Base-by-base conservation (phyloP, 1,140 invertebrate genomes). In the Pogonognathellus flavescens region DNA sequence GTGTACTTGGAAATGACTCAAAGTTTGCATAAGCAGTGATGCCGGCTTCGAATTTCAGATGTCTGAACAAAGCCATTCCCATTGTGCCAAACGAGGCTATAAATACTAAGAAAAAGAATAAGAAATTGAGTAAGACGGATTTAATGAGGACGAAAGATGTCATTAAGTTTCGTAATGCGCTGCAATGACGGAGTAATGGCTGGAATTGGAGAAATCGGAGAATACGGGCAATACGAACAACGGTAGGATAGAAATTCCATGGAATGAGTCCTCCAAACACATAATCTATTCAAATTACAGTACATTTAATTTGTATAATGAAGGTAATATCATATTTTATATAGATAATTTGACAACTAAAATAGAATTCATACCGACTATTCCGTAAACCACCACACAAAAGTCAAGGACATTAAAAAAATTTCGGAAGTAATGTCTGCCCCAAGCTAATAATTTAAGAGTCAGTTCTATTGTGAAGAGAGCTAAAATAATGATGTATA, bases 361-460 rank as follows among this genome's bases (percentile, higher is more conserved):
- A 4, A 66, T 4, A 31, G 14, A 66, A 25, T 25, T 2, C 2
- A 31, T 66, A 84, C 83, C 83, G 9, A 80, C 10, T 84, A 84
- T 76, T 80, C 83, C 83, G 22, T 72, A 60, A 31, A 85, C 16
- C 20, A 85, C 80, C 0, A 85, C 49, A 53, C 53, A 14, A 10
- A 85, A 18, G 22, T 85, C 84, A 13, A 85, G 5, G 18, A 60
- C 49, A 18, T 85, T 85, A 76, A 31, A 82, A 11, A 53, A 53
- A 80, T 66, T 85, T 7, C 76, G 84, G 49, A 85, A 85, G 41
- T 66, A 85, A 52, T 85, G 76, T 41, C 50, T 81, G 60, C 84
- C 80, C 84, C 84, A 85, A 18, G 53, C 50, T n/a, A 85, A 18
- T 8, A 85, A 20, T 57, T 85, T 85, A 50, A 85, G 9, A 50